Conservation (phyloP, 2,113 vertebrate genomes). For the Sceloporus tristichus region DNA sequence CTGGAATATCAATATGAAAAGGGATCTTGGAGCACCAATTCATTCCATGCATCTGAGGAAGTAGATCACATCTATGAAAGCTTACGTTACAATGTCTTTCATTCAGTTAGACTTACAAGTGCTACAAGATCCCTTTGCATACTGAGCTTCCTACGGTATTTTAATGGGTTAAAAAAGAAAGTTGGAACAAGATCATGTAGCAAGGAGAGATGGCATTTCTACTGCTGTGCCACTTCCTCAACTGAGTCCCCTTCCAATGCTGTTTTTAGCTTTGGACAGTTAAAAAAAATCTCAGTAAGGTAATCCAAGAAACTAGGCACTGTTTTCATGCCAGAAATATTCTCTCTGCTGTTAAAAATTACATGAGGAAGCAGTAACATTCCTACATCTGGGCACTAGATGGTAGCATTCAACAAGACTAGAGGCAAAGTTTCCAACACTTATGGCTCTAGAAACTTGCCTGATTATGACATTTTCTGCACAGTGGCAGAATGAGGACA, state of each 20-base stretch:
- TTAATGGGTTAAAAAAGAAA: neutral
- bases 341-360: no score
- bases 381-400: neutral
- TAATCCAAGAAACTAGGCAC: neutral
- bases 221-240: neutral
- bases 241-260: neutral
- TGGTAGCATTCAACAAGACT: conserved; percentile 26
- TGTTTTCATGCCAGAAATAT: neutral
- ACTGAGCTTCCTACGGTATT: neutral
- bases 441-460: neutral
- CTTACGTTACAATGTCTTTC: no score
- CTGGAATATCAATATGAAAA: no score
- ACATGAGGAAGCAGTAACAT: neutral
- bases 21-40: no score
- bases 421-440: neutral
- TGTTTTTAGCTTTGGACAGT: neutral
- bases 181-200: neutral
- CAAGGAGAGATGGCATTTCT: neutral
- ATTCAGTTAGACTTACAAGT: no score
- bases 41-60: no score
- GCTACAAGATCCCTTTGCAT: no score
- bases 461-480: neutral
- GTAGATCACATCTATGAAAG: no score
- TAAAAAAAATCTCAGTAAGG: neutral
- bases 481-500: neutral